Conservation (phyloP, 2,113 vertebrate genomes). For the Dolichotis patagonum region DNA sequence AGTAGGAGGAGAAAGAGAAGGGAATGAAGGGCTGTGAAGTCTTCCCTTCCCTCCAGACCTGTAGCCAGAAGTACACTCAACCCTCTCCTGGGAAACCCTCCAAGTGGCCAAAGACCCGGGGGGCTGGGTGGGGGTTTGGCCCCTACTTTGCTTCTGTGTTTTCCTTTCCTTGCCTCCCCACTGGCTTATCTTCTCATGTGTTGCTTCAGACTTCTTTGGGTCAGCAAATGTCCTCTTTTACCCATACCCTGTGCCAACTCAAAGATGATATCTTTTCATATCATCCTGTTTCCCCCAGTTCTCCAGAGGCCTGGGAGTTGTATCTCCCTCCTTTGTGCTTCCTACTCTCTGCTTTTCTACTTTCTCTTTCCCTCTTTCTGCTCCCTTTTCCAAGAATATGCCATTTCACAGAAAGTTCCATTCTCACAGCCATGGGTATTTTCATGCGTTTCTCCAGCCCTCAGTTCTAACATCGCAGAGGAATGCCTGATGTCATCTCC, state of each 20-base stretch:
- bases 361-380: not conserved
- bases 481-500: slow-evolving; percentile 74
- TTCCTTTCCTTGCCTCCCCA: not conserved
- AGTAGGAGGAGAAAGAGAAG: not conserved
- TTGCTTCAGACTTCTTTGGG: not conserved
- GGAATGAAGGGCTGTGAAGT: not conserved
- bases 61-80: not conserved
- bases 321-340: not conserved
- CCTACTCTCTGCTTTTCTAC: not conserved
- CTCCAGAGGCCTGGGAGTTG: not conserved
- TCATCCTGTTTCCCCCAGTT: not conserved
- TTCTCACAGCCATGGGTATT: slow-evolving; percentile 41
- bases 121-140: not conserved
- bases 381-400: slow-evolving; percentile 65
- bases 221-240: not conserved
- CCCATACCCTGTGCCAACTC: not conserved
- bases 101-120: not conserved
- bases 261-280: not conserved
- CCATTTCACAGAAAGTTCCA: slow-evolving; percentile 71
- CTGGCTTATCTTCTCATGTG: not conserved
- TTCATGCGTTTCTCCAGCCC: slow-evolving; percentile 42
- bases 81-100: not conserved
- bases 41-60: not conserved
- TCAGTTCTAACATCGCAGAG: slow-evolving; percentile 43
- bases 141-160: not conserved